Conservation (phyloP, 2,113 vertebrate species). For the Meriones unguiculatus region DNA sequence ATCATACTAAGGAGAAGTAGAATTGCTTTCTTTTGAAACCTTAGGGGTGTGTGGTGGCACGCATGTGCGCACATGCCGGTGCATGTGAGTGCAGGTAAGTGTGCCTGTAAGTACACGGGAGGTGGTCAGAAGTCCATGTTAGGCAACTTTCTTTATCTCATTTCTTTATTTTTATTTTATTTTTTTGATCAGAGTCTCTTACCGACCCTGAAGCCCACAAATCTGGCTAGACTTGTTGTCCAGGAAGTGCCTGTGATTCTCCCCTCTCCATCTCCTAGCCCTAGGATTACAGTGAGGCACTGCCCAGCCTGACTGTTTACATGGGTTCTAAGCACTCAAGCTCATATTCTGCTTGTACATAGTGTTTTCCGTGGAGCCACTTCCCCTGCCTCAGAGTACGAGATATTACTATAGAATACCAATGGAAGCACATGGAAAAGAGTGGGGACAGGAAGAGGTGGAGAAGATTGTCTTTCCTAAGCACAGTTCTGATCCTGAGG, state of each 20-base stretch:
- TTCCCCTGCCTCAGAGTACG: neutral
- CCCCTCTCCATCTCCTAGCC: no score
- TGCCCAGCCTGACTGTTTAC: neutral
- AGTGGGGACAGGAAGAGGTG: neutral
- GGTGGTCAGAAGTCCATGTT: neutral
- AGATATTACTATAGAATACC: neutral
- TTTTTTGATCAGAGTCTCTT: neutral
- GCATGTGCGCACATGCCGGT: accelerated
- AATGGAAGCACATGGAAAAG: neutral
- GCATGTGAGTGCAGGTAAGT: neutral
- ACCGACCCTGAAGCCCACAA: neutral
- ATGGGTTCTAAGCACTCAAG: neutral
- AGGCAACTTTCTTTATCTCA: neutral
- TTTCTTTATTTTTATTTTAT: neutral
- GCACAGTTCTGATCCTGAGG: neutral
- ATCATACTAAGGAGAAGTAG: neutral
- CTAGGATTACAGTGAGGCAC: neutral
- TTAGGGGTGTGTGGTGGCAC: neutral
- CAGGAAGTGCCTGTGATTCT: neutral
- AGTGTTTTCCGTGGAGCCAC: neutral
- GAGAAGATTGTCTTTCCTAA: neutral
- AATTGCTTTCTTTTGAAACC: neutral
- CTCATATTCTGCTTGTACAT: neutral
- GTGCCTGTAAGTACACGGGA: neutral
- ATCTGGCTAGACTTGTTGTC: neutral